Evolutionary conservation across 2,888 invertebrate species (phyloP), one percentile per base, ranked within the genome.

Genomic region (Drosophila recens): DNA sequence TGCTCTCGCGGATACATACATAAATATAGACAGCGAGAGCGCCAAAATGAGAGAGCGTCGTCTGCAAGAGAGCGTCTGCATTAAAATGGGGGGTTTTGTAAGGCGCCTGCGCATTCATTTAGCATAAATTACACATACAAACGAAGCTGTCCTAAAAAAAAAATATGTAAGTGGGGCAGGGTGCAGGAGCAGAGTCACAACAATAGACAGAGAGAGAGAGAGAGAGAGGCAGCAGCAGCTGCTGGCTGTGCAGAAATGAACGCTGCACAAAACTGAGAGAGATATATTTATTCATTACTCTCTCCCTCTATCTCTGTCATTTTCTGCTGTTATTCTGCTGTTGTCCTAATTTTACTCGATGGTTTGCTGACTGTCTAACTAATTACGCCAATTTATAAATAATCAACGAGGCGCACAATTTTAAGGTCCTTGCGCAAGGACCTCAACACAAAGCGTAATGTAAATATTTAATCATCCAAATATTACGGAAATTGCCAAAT

Each of bases 311-410:
- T 15, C 40, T 46, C 40, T 59, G 23, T 4, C 23, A 2, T 38
- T 6, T n/a, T 13, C 34, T 38, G 17, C 23, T n/a, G 33, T 17
- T 40, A 17, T 23, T 33, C 40, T 58, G 30, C 53, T 68, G 61
- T 52, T 81, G 87, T 80, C 82, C 83, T 71, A 75, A 78, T 81
- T 83, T 87, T 45, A 57, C 38, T 58, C 65, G 43, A 61, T 43
- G 43, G 36, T 23, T 75, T 53, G 65, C 67, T 54, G 54, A 30
- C 48, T 73, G 66, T 65, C 75, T 75, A 86, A 86, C 83, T 86
- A 83, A 83, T 86, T 83, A 86, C 81, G 73, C 67, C 81, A 76
- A 86, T 83, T 83, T 83, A 83, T 83, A 81, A 86, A 86, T 82
- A 83, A 83, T 82, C 83, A 82, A 82, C 80, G 80, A 84, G 51